A percentile compares a stretch with the other conserved stretches of the same genome.
phyloP scores from a whole-genome alignment of 1,140 invertebrate genomes.

The Lasaia peninsularis region DNA sequence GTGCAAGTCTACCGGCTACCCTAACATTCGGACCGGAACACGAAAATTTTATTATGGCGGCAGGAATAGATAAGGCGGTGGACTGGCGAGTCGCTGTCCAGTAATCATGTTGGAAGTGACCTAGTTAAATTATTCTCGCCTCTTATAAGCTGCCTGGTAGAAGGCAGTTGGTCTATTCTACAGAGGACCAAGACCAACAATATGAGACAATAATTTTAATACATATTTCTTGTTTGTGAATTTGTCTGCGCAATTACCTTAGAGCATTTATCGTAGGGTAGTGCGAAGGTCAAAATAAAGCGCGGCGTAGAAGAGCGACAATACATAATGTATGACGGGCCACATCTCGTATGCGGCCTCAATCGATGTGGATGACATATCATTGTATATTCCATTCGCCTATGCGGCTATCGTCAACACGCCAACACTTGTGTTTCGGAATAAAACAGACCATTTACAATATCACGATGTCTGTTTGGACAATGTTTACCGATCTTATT shows the following conservation, averaged over 20 bases:
- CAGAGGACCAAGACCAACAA: no score
- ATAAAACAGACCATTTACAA: conserved; percentile 49
- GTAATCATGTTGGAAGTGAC: no score
- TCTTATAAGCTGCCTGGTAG: no score
- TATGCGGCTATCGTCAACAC: conserved; percentile 65
- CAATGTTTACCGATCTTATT: neutral
- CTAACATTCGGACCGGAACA: no score
- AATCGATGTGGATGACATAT: conserved; percentile 74
- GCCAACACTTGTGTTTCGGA: conserved; percentile 64
- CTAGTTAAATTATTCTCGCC: no score
- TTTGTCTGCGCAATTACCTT: conserved; percentile 1
- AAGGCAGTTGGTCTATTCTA: no score
- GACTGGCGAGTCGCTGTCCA: no score
- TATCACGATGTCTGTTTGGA: conserved; percentile 23
- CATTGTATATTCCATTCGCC: conserved; percentile 73
- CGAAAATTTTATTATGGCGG: no score
- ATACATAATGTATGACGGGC: conserved; percentile 69
- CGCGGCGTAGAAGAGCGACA: conserved; percentile 49
- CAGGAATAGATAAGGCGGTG: no score
- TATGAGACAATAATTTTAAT: no score
- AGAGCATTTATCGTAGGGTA: conserved; percentile 14
- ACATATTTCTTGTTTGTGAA: no score
- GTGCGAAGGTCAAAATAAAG: conserved; percentile 39
- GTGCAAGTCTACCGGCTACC: no score
- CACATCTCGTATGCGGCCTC: conserved; percentile 72